Evolutionary conservation across 1,140 invertebrate species (phyloP).

Genomic region (Heliconius eleuchia): DNA sequence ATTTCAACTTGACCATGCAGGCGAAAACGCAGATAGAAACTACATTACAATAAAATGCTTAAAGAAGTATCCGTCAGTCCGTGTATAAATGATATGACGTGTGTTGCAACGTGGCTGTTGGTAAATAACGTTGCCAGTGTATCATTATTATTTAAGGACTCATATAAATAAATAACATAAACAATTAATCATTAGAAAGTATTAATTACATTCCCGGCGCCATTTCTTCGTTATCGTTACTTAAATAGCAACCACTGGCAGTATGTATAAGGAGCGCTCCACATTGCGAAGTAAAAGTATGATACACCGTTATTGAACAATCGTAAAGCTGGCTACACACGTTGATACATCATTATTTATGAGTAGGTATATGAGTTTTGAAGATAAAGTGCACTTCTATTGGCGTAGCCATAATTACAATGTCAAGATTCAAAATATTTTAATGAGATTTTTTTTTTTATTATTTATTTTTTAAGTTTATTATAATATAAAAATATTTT

Average conservation of each 20-base stretch:
- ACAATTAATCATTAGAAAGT: conserved; percentile 11
- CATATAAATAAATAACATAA: neutral
- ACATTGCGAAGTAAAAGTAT: conserved; percentile 29
- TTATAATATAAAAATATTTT: too few relatives aligned
- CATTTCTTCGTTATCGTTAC: conserved; percentile 13
- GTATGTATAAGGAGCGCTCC: conserved; percentile 9
- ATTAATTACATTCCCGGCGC: neutral
- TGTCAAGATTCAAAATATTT: too few relatives aligned
- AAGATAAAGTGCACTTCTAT: neutral
- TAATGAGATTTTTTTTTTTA: too few relatives aligned
- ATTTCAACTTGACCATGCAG: too few relatives aligned
- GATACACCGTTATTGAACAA: conserved; percentile 25
- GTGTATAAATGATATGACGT: too few relatives aligned
- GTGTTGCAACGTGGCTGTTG: too few relatives aligned
- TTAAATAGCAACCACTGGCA: neutral
- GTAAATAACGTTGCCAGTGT: neutral
- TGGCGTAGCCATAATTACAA: too few relatives aligned
- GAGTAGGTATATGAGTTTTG: neutral
- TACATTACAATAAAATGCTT: too few relatives aligned
- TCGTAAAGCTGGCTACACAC: neutral
- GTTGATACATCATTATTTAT: neutral
- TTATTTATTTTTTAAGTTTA: too few relatives aligned
- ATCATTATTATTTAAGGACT: neutral
- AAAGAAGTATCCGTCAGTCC: too few relatives aligned
- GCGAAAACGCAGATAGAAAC: too few relatives aligned